Evolutionary conservation across 1,140 invertebrate genomes (phyloP), one percentile per base, ranked within the genome.

Genomic region (Drosophila truncata): DNA sequence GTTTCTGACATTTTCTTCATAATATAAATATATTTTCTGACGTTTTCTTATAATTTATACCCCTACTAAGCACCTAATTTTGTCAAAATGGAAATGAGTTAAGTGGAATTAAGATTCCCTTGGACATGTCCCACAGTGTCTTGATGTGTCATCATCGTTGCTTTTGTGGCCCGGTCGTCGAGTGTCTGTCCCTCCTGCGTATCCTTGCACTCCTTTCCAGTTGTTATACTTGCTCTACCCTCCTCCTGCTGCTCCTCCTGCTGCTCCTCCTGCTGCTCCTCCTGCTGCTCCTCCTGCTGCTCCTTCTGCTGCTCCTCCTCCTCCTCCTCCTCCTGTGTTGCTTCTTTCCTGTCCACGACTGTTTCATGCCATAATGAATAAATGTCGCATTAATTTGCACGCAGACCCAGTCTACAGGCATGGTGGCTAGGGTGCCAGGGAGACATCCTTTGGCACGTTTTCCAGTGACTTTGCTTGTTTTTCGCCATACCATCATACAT

Each of bases 331-430:
- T 23, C 16, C 18, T 11, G 47, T 11, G 47, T 7, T 7, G 25
- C 47, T 18, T n/a, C 47, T 18, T 31, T 13, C 52, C 14, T 23
- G 20, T 13, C 50, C 50, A 62, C 57, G 49, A 72, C 82, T 78
- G 63, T 66, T 78, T 57, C 57, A 73, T 66, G 78, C 78, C 82
- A 74, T 85, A 85, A 85, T 85, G 82, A 85, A 85, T 85, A 85
- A 85, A 85, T 85, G 82, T 85, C 82, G 78, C 82, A 85, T 85
- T 85, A 85, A 85, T 85, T 85, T 85, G 78, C 82, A 85, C 82
- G 82, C 73, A 85, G 78, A 50, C 69, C 66, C 50, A 35, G 72
- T 20, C 52, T 33, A 1, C 7, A n/a, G 44, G 18, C 4, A 11
- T 11, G 44, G 14, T 11, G 44, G 14, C 14, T 9, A 25, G 7